These are phyloP conservation scores for Sitta europaea DNA, from an alignment of 2,113 vertebrate genomes.

Conservation along the genomic window DNA sequence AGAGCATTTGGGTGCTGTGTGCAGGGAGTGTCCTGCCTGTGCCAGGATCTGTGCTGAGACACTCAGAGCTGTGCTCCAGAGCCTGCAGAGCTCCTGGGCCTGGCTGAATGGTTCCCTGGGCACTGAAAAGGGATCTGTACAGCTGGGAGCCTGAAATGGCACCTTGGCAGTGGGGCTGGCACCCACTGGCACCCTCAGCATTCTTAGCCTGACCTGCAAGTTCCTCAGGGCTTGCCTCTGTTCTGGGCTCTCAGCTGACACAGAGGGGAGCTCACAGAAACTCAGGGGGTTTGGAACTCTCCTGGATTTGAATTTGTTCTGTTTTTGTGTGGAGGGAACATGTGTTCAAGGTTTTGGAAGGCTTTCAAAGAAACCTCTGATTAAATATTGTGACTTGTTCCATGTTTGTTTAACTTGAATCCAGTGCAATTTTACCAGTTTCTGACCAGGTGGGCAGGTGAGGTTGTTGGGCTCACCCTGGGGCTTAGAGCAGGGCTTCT, in stretches of 20 bases:
- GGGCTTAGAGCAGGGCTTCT: neutral
- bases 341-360: neutral
- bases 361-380: neutral
- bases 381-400: neutral
- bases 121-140: accelerated
- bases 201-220: accelerated
- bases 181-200: neutral
- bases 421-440: accelerated
- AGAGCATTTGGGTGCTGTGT: accelerated
- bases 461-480: neutral
- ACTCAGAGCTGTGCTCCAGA: neutral
- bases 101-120: neutral
- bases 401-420: neutral
- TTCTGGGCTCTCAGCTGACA: neutral
- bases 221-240: neutral
- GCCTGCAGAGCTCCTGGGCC: neutral
- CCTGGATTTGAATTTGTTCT: neutral
- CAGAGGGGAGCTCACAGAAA: neutral
- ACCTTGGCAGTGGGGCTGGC: neutral
- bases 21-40: neutral
- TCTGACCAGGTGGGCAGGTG: neutral
- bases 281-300: neutral
- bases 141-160: neutral
- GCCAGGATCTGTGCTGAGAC: neutral
- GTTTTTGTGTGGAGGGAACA: neutral